Percentiles rank a stretch among this genome's conserved stretches.
phyloP scores from a whole-genome alignment of 2,797 vertebrate species.

The Streptopelia turtur region DNA sequence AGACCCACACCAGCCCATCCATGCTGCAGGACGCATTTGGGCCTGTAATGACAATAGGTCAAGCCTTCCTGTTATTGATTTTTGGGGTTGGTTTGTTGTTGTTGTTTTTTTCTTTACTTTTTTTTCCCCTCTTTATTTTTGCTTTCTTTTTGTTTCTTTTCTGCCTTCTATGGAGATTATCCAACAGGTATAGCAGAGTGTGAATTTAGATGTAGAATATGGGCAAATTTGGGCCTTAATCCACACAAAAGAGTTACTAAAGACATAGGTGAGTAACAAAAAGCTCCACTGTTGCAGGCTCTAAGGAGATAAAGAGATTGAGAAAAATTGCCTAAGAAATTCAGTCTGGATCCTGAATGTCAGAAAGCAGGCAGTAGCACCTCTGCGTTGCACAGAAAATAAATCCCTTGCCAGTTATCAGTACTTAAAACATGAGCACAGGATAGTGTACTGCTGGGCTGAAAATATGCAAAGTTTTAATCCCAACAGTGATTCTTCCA shows the following conservation, averaged over 20 bases:
- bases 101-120: too few species aligned
- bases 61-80: neutral
- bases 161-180: neutral
- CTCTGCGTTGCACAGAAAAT: neutral
- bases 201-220: neutral
- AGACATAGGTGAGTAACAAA: neutral
- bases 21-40: accelerated
- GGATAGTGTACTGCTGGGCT: neutral
- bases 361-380: neutral
- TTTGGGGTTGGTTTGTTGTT: neutral
- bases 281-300: neutral
- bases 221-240: neutral
- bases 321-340: conserved; percentile 41
- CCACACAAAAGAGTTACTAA: neutral
- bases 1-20: neutral
- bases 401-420: neutral
- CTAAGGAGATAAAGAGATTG: conserved; percentile 13
- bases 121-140: neutral
- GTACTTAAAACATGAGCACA: neutral
- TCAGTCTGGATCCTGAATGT: neutral
- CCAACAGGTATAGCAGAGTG: neutral
- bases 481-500: neutral
- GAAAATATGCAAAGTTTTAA: neutral
- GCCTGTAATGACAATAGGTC: neutral
- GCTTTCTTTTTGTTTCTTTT: neutral